Percentiles rank a stretch among this genome's conserved stretches.
Conservation (phyloP, 2,113 vertebrate genomes). For the Pachypanchax playfairii region DNA sequence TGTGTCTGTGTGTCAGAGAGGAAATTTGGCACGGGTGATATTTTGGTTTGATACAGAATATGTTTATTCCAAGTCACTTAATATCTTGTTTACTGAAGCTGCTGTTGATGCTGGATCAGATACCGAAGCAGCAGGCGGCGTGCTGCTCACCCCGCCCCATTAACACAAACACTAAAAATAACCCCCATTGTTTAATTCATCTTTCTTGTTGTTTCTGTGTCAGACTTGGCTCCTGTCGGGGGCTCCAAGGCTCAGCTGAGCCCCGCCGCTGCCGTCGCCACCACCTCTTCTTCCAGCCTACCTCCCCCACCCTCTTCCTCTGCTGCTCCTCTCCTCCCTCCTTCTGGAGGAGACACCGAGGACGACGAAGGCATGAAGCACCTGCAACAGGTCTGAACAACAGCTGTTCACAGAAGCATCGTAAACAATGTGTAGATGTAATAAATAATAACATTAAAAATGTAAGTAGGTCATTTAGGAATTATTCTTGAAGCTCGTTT, state of each 20-base stretch:
- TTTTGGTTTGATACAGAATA: slow-evolving; percentile 57
- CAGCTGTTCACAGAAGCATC: neutral
- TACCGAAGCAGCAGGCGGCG: slow-evolving; percentile 27
- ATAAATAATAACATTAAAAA: neutral
- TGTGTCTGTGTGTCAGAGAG: neutral
- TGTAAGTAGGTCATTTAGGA: neutral
- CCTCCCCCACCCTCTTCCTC: slow-evolving; percentile 80
- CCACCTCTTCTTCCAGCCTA: slow-evolving; percentile 61
- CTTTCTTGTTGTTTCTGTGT: slow-evolving; percentile 20
- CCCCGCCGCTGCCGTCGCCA: slow-evolving; percentile 41
- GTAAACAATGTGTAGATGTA: neutral
- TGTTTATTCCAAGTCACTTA: slow-evolving; percentile 47
- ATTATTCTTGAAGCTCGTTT: neutral
- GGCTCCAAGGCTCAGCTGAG: slow-evolving; percentile 72
- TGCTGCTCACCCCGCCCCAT: neutral
- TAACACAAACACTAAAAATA: slow-evolving; percentile 37
- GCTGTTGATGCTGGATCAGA: slow-evolving; percentile 24
- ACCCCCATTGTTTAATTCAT: slow-evolving; percentile 33
- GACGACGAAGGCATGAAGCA: slow-evolving; percentile 95
- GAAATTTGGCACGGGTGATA: slow-evolving; percentile 17
- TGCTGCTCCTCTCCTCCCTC: slow-evolving; percentile 79
- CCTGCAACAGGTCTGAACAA: slow-evolving; percentile 86
- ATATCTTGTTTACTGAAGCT: slow-evolving; percentile 57
- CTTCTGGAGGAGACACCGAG: slow-evolving; percentile 84
- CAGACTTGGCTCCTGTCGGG: slow-evolving; percentile 67